These are phyloP conservation scores for Actinernus sp. DNA, from an alignment of 92 coral and sea anemone genomes.

Conservation along the genomic window DNA sequence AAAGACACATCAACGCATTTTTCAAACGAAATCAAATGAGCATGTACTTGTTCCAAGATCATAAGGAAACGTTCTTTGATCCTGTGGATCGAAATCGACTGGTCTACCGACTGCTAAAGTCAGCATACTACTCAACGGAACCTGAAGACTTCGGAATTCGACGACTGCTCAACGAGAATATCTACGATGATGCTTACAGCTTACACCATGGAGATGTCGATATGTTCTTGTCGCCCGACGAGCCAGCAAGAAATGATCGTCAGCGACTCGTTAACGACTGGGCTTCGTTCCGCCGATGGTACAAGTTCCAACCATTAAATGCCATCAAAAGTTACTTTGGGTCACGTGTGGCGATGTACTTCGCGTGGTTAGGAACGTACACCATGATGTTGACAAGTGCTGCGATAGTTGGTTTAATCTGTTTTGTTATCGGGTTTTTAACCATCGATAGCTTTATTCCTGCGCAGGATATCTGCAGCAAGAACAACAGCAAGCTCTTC, in stretches of 20 bases:
- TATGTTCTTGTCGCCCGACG: neutral
- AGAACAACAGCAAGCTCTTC: slow-evolving; percentile 26
- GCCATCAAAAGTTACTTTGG: slow-evolving; percentile 53
- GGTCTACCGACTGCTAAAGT: slow-evolving; percentile 31
- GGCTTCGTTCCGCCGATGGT: slow-evolving; percentile 28
- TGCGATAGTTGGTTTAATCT: slow-evolving; percentile 48
- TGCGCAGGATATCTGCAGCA: slow-evolving; percentile 42
- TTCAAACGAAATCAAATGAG: neutral
- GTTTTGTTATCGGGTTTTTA: slow-evolving; percentile 41
- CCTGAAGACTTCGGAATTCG: slow-evolving; percentile 40
- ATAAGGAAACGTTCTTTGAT: slow-evolving; percentile 30
- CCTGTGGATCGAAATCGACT: slow-evolving; percentile 52
- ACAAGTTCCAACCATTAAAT: slow-evolving; percentile 49
- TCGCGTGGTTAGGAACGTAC: slow-evolving; percentile 60
- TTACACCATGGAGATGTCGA: slow-evolving; percentile 50
- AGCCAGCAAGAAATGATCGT: slow-evolving; percentile 26
- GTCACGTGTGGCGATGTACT: slow-evolving; percentile 49
- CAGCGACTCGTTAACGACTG: slow-evolving; percentile 55
- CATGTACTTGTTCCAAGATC: neutral
- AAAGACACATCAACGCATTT: neutral
- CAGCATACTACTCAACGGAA: slow-evolving; percentile 29
- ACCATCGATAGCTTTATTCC: slow-evolving; percentile 22
- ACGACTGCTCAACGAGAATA: slow-evolving; percentile 30
- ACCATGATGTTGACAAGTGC: slow-evolving; percentile 47
- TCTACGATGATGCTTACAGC: slow-evolving; percentile 40